A percentile compares a stretch with the other conserved stretches of the same genome.
phyloP scores from a whole-genome alignment of 2,888 invertebrate species.

The Griposia aprilina region DNA sequence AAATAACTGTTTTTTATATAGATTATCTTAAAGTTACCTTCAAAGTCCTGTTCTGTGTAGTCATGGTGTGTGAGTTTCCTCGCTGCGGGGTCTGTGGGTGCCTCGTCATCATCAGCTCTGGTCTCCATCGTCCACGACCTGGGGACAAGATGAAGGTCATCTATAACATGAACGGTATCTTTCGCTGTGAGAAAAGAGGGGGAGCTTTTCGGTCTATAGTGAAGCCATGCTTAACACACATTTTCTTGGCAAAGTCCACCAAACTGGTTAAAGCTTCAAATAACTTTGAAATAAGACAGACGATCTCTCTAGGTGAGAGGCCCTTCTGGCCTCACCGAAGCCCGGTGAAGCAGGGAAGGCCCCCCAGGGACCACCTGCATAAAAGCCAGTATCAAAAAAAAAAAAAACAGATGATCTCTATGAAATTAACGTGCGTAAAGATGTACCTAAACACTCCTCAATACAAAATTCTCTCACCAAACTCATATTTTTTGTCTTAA shows the following conservation, averaged over 20 bases:
- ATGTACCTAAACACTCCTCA: too few relatives aligned
- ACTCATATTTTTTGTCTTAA: background rate
- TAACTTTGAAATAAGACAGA: background rate
- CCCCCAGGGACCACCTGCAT: too few relatives aligned
- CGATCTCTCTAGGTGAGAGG: too few relatives aligned
- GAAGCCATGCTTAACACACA: background rate
- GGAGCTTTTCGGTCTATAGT: background rate
- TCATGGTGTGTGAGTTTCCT: conserved; percentile 94
- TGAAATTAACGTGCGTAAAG: too few relatives aligned
- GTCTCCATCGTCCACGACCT: conserved; percentile 86
- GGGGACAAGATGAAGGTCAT: conserved; percentile 59
- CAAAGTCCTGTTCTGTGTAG: conserved; percentile 96
- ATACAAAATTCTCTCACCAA: background rate
- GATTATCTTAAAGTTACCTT: too few relatives aligned
- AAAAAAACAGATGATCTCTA: too few relatives aligned
- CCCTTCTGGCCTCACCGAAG: too few relatives aligned
- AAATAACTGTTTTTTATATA: too few relatives aligned
- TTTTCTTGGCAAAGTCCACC: background rate
- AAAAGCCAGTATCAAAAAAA: too few relatives aligned
- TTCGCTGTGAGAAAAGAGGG: background rate
- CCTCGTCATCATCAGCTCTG: conserved; percentile 92
- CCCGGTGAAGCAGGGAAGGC: too few relatives aligned
- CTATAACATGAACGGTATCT: background rate
- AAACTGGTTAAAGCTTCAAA: background rate
- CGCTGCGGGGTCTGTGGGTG: conserved; percentile 96